Conservation (phyloP, 2,888 invertebrate species). For the Leptothorax acervorum region DNA sequence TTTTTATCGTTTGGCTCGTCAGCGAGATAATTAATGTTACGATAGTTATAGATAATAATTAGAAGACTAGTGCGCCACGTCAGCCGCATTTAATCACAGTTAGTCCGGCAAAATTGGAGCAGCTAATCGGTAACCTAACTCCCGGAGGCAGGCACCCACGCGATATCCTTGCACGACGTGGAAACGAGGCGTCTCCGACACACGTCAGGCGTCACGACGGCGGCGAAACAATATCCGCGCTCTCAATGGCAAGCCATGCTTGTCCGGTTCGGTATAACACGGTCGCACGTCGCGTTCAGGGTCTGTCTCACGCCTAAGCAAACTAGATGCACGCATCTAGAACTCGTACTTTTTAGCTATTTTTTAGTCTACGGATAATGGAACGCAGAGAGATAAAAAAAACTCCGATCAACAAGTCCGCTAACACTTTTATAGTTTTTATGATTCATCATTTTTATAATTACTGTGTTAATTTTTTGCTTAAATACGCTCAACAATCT, state of each 20-base stretch:
- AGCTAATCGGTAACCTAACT: constrained; percentile 54
- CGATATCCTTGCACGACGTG: constrained; percentile 56
- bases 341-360: background rate
- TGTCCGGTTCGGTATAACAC: constrained; percentile 41
- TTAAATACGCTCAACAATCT: background rate
- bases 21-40: background rate
- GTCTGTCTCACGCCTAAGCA: constrained; percentile 30
- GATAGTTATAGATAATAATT: constrained; percentile 30
- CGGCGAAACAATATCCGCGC: constrained; percentile 68
- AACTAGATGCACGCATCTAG: background rate
- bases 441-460: background rate
- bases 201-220: constrained; percentile 55
- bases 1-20: background rate
- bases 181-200: constrained; percentile 60
- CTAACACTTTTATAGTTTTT: background rate
- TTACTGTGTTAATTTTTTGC: background rate
- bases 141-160: constrained; percentile 49
- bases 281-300: constrained; percentile 30
- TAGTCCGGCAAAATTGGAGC: constrained; percentile 51
- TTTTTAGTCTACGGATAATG: background rate
- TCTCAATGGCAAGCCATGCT: constrained; percentile 71
- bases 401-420: background rate
- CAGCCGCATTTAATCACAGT: constrained; percentile 39
- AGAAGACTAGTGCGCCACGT: constrained; percentile 21
- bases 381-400: background rate